These are phyloP conservation scores for Microplitis manilae DNA, from an alignment of 2,888 invertebrate genomes.

Conservation along the genomic window DNA sequence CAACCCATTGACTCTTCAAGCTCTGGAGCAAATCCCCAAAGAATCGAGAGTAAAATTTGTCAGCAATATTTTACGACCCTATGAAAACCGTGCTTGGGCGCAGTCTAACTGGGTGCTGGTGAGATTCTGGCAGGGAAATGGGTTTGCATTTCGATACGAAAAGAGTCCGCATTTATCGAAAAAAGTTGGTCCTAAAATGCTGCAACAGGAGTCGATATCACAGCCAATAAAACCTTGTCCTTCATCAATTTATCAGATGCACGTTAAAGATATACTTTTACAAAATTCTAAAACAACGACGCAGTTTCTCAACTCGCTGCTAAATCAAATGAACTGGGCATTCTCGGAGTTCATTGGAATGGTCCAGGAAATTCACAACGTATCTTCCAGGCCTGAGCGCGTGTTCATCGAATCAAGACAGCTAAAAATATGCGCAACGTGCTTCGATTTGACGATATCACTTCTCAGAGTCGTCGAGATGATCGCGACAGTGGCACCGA, in stretches of 20 bases:
- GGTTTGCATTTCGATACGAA: conserved; percentile 82
- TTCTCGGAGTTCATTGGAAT: conserved; percentile 90
- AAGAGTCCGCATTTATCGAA: conserved; percentile 73
- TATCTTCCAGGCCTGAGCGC: conserved; percentile 74
- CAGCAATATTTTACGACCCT: conserved; percentile 81
- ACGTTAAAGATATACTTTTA: conserved; percentile 77
- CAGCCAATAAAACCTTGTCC: conserved; percentile 77
- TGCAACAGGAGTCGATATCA: conserved; percentile 72
- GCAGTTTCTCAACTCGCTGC: conserved; percentile 82
- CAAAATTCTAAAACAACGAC: conserved; percentile 79
- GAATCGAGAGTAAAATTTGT: conserved; percentile 78
- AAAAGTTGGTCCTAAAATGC: conserved; percentile 70
- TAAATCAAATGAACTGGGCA: conserved; percentile 90
- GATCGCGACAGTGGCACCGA: conserved; percentile 79
- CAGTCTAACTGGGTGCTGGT: conserved; percentile 90
- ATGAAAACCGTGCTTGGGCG: conserved; percentile 87
- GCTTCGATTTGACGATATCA: conserved; percentile 86
- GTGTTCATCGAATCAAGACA: conserved; percentile 83
- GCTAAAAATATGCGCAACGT: conserved; percentile 86
- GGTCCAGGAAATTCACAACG: conserved; percentile 85
- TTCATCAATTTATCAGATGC: conserved; percentile 77
- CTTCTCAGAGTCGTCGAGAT: conserved; percentile 86
- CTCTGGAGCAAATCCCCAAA: conserved; percentile 80
- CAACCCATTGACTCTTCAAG: conserved; percentile 80
- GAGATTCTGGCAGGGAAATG: conserved; percentile 88